Evolutionary conservation across 2,888 invertebrate genomes (phyloP).

Genomic region (Mimachlamys varia): DNA sequence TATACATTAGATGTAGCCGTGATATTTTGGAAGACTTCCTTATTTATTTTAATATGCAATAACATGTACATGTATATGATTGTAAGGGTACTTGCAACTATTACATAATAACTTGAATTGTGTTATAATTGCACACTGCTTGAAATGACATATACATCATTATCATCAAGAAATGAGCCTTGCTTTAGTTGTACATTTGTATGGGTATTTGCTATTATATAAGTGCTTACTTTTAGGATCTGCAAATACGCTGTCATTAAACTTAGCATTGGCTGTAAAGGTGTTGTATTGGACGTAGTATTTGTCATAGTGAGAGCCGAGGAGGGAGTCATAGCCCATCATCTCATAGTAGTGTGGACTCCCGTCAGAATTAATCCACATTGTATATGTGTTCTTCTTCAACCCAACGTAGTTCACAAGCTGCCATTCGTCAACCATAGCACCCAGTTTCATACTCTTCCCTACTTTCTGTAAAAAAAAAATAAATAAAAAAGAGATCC

Average conservation of each 20-base stretch:
- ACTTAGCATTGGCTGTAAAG: conserved; percentile 57
- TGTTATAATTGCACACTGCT: too few relatives aligned
- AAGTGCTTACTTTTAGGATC: conserved; percentile 66
- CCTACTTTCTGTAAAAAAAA: conserved; percentile 56
- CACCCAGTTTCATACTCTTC: conserved; percentile 85
- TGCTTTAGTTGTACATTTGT: too few relatives aligned
- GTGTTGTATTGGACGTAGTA: conserved; percentile 93
- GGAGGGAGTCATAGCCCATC: conserved; percentile 94
- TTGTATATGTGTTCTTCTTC: conserved; percentile 93
- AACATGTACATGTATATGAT: too few relatives aligned
- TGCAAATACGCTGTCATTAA: conserved; percentile 62
- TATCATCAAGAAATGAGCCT: too few relatives aligned
- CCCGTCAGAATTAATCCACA: conserved; percentile 86
- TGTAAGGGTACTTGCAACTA: too few relatives aligned
- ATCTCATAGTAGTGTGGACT: conserved; percentile 92
- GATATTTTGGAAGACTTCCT: too few relatives aligned
- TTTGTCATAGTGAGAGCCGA: conserved; percentile 98
- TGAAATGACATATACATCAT: too few relatives aligned
- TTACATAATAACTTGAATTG: too few relatives aligned
- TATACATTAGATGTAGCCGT: too few relatives aligned
- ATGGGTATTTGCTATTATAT: too few relatives aligned
- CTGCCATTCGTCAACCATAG: conserved; percentile 90
- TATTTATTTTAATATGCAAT: too few relatives aligned
- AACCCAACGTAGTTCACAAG: conserved; percentile 87
- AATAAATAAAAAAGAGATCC: not conserved